phyloP scores from a whole-genome alignment of 2,113 vertebrate species.

The Austrofundulus limnaeus region DNA sequence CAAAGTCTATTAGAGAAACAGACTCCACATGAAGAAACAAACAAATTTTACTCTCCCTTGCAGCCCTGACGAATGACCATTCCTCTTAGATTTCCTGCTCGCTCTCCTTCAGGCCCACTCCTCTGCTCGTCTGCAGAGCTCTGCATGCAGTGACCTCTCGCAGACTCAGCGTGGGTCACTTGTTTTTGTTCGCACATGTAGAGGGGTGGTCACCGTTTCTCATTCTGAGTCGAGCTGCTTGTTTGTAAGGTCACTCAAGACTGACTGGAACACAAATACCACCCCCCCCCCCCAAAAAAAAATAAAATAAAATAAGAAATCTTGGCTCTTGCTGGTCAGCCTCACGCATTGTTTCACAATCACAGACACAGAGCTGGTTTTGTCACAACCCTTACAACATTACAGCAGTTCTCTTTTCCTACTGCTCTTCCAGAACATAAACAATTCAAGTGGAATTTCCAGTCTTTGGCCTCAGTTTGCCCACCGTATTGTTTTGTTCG shows the following conservation, averaged over 20 bases:
- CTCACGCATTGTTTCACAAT: conserved; percentile 46
- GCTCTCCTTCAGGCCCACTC: conserved; percentile 28
- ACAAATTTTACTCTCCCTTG: conserved; percentile 16
- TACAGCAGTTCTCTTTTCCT: conserved; percentile 40
- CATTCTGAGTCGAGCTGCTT: conserved; percentile 30
- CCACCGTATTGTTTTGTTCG: conserved; percentile 47
- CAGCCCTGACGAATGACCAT: conserved; percentile 9
- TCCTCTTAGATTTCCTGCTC: conserved; percentile 8
- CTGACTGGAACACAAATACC: conserved; percentile 40
- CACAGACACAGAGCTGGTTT: conserved; percentile 56
- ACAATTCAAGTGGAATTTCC: conserved; percentile 69
- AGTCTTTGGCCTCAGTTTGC: conserved; percentile 32
- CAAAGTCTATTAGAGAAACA: conserved; percentile 27
- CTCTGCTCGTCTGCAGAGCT: conserved; percentile 46
- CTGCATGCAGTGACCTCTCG: conserved; percentile 52
- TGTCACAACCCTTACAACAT: conserved; percentile 58
- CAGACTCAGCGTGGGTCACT: conserved; percentile 51
- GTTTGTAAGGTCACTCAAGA: conserved; percentile 41
- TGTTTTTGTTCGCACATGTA: conserved; percentile 55
- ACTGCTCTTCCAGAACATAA: conserved; percentile 49
- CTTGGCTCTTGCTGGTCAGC: conserved; percentile 24
- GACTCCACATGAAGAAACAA: conserved; percentile 59
- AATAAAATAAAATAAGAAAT: conserved; percentile 63
- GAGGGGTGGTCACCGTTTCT: conserved; percentile 38
- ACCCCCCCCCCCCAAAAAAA: too few relatives aligned